Evolutionary conservation across 2,113 vertebrate species (phyloP).

Genomic region (Heterochromis multidens): DNA sequence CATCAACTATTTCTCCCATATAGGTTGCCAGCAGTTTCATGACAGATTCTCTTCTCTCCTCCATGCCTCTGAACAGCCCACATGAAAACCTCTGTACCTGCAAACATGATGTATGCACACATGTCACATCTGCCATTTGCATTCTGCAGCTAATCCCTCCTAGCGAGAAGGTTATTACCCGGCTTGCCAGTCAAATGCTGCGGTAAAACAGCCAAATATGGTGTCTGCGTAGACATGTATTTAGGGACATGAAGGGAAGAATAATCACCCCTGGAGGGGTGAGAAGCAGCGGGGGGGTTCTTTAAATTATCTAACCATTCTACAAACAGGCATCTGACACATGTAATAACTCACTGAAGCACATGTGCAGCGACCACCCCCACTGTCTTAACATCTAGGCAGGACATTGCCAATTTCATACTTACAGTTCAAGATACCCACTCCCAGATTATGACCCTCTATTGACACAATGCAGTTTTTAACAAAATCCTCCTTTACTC

Average conservation of each 20-base stretch:
- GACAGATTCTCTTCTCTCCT: background rate
- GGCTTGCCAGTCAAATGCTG: conserved; percentile 47
- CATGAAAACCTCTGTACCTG: conserved; percentile 4
- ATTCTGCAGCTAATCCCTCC: conserved; percentile 50
- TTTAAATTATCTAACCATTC: conserved; percentile 24
- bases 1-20: background rate
- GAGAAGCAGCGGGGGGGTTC: background rate
- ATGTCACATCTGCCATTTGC: conserved; percentile 47
- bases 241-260: conserved; percentile 24
- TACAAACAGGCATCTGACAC: background rate
- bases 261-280: background rate
- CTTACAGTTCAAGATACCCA: background rate
- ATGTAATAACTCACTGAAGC: background rate
- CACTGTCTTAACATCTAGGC: background rate
- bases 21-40: background rate
- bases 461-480: background rate
- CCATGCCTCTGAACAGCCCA: background rate
- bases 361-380: background rate
- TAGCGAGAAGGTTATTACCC: conserved; percentile 34
- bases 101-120: conserved; percentile 43
- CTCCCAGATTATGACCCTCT: background rate
- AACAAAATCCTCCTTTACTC: background rate
- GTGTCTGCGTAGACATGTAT: conserved; percentile 21
- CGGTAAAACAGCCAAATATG: conserved; percentile 13
- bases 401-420: background rate